Evolutionary conservation across 2,888 invertebrate genomes (phyloP).

Genomic region (Agrotis segetum): DNA sequence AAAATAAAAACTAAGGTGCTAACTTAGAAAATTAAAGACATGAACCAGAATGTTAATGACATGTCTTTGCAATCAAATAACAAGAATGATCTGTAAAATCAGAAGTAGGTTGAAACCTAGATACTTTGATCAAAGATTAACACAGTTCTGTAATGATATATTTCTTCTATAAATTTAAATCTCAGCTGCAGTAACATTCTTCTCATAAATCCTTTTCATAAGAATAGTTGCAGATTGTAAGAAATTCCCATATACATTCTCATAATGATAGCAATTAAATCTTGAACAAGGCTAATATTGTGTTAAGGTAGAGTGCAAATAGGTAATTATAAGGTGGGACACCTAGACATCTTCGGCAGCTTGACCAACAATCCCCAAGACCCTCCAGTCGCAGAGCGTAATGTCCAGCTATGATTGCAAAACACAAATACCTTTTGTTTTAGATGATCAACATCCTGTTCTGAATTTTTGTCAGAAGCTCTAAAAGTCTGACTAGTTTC

Average conservation of each 20-base stretch:
- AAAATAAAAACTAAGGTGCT: constrained; percentile 11
- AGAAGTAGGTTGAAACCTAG: constrained; percentile 5
- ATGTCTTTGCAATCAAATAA: constrained; percentile 6
- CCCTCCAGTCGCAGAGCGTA: no score
- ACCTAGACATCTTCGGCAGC: no score
- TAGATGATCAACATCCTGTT: background rate
- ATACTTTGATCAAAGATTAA: background rate
- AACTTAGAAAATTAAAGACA: constrained; percentile 12
- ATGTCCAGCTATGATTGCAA: background rate
- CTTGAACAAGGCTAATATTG: no score
- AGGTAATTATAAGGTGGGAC: no score
- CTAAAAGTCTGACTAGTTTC: no score
- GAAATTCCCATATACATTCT: no score
- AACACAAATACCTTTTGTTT: background rate
- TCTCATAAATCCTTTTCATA: background rate
- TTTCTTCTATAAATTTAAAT: background rate
- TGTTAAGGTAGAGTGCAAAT: no score
- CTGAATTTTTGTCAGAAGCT: background rate
- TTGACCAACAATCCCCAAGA: no score
- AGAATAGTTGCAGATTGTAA: background rate
- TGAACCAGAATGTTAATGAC: constrained; percentile 9
- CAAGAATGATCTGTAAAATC: background rate
- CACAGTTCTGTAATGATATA: background rate
- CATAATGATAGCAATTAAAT: no score
- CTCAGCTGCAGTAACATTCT: background rate